Evolutionary conservation across 2,888 invertebrate species (phyloP).

Genomic region (Lasioglossum malachurum): DNA sequence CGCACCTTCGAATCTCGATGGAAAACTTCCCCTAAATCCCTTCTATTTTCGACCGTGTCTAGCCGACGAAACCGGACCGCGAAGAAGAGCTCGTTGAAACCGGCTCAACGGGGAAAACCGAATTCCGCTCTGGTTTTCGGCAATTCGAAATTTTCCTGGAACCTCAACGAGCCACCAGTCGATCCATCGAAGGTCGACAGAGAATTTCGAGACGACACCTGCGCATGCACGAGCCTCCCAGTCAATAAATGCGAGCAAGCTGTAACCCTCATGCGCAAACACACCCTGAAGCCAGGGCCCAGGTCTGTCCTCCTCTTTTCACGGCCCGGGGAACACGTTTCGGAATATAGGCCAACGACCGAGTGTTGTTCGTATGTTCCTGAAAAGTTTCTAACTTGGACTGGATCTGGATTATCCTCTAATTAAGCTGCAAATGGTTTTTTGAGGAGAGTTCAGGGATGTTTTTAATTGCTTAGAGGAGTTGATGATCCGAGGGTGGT

Average conservation of each 20-base stretch:
- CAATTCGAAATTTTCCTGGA: not conserved
- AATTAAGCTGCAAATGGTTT: not conserved
- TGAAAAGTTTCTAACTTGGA: not conserved
- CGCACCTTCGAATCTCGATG: constrained; percentile 54
- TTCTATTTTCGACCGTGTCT: not conserved
- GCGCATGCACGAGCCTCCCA: constrained; percentile 74
- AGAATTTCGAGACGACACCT: not conserved
- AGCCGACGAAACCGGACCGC: too few relatives aligned
- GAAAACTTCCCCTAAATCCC: not conserved
- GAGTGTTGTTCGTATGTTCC: not conserved
- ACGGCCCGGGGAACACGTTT: not conserved
- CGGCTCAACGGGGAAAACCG: not conserved
- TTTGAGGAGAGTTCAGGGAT: not conserved
- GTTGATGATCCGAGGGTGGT: not conserved
- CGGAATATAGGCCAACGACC: constrained; percentile 55
- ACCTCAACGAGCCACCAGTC: constrained; percentile 28
- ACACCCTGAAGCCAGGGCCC: constrained; percentile 62
- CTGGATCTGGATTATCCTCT: not conserved
- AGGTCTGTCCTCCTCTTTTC: constrained; percentile 31
- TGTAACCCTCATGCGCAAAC: constrained; percentile 75
- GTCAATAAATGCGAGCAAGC: constrained; percentile 79
- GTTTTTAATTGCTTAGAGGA: not conserved
- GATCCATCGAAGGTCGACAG: constrained; percentile 66
- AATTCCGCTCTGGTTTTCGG: not conserved
- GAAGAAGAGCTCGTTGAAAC: not conserved